Percentiles rank a stretch among this genome's conserved stretches.
Conservation (phyloP, 2,113 vertebrate genomes). For the Mesitornis unicolor region DNA sequence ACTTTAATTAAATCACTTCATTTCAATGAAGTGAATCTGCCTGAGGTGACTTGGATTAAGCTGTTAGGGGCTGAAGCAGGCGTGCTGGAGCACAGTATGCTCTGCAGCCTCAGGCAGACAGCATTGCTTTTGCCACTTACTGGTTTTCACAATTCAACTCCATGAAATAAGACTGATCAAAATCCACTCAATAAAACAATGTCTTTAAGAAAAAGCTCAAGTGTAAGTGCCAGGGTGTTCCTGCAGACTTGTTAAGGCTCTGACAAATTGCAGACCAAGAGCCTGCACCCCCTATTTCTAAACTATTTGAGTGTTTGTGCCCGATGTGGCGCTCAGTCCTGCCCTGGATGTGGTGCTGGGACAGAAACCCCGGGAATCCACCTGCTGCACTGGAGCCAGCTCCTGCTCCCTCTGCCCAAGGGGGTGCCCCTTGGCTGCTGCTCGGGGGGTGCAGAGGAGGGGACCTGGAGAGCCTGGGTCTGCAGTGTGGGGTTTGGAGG, state of each 20-base stretch:
- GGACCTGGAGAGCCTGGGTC: too few species aligned
- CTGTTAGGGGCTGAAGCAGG: neutral
- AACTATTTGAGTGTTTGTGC: neutral
- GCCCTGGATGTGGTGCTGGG: neutral
- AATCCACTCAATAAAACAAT: neutral
- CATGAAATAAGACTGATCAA: neutral
- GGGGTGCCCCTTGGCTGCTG: too few species aligned
- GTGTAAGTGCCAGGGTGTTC: neutral
- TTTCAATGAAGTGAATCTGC: neutral
- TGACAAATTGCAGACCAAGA: neutral
- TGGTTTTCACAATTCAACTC: neutral
- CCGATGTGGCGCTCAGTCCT: fast-evolving
- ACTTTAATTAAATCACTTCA: neutral
- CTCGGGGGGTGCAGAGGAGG: neutral
- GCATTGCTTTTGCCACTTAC: neutral
- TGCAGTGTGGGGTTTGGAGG: fast-evolving
- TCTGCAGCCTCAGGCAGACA: neutral
- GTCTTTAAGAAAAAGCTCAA: neutral
- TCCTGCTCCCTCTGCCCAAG: too few species aligned
- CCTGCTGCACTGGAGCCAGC: too few species aligned
- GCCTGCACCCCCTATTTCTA: neutral
- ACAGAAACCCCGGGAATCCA: too few species aligned
- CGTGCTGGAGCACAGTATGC: fast-evolving
- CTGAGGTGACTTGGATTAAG: neutral
- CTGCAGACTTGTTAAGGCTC: neutral